These are phyloP conservation scores for Epinotia nisella DNA, from an alignment of 2,888 invertebrate genomes.

Conservation along the genomic window DNA sequence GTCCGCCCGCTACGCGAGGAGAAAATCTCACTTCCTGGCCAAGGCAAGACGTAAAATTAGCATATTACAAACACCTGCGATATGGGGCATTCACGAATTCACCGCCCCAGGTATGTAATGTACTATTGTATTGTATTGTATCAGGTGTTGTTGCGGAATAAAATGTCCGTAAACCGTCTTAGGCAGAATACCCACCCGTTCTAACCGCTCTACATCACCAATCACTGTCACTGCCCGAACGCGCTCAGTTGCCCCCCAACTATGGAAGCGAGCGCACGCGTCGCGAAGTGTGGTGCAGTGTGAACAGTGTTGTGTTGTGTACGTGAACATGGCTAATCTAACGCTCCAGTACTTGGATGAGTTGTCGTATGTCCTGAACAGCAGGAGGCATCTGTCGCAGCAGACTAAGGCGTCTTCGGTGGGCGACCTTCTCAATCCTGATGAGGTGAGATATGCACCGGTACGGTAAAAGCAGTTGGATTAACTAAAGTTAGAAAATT, in stretches of 20 bases:
- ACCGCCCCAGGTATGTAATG: too few species aligned
- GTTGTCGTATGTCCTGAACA: constrained; percentile 79
- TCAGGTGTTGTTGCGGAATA: too few species aligned
- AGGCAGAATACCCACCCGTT: constrained; percentile 9
- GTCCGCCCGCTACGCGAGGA: too few species aligned
- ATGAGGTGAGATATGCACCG: constrained; percentile 75
- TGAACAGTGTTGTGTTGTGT: constrained; percentile 32
- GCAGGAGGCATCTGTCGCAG: constrained; percentile 70
- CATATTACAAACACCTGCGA: too few species aligned
- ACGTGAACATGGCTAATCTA: constrained; percentile 73
- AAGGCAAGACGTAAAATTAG: too few species aligned
- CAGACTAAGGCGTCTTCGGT: constrained; percentile 81
- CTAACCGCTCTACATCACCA: neutral
- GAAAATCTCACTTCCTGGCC: too few species aligned
- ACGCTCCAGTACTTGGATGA: constrained; percentile 82
- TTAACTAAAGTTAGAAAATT: neutral
- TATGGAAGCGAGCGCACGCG: constrained; percentile 58
- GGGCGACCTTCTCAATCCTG: constrained; percentile 78
- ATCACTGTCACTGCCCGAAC: constrained; percentile 39
- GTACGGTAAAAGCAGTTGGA: constrained; percentile 53
- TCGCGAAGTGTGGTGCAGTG: constrained; percentile 44
- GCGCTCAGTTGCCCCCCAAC: constrained; percentile 61
- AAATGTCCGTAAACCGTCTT: neutral
- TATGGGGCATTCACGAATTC: too few species aligned
- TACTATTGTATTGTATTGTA: too few species aligned